Evolutionary conservation across 2,888 invertebrate genomes (phyloP).

Genomic region (Diaperis boleti): DNA sequence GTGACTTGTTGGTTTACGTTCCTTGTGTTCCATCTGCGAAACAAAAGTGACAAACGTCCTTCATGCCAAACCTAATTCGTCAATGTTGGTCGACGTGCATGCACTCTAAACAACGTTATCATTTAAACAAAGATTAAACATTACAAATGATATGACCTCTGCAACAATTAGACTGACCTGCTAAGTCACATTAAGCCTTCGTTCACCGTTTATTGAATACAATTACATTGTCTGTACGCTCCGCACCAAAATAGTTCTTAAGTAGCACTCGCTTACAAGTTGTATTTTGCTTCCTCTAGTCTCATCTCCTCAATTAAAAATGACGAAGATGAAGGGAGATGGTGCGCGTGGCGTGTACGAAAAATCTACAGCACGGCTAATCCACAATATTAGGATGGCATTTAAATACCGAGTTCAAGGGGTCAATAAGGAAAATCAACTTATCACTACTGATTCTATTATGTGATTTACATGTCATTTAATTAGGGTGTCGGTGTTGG

Average conservation of each 20-base stretch:
- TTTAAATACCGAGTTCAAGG: constrained; percentile 49
- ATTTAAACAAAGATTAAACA: constrained; percentile 66
- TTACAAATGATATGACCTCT: constrained; percentile 68
- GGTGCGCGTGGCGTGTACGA: constrained; percentile 24
- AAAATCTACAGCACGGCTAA: constrained; percentile 30
- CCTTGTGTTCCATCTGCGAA: background rate
- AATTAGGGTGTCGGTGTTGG: constrained; percentile 29
- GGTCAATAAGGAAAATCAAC: constrained; percentile 56
- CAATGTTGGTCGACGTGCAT: constrained; percentile 52
- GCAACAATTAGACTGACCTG: constrained; percentile 67
- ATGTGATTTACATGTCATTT: constrained; percentile 45
- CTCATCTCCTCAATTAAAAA: constrained; percentile 41
- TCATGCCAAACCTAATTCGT: constrained; percentile 31
- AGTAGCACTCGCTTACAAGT: constrained; percentile 47
- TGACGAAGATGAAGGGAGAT: constrained; percentile 15
- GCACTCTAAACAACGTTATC: constrained; percentile 62
- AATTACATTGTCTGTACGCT: constrained; percentile 60
- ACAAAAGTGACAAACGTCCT: constrained; percentile 24
- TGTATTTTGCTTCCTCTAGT: constrained; percentile 12
- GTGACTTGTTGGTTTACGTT: too few species aligned
- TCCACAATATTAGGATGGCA: constrained; percentile 40
- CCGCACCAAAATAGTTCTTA: constrained; percentile 54
- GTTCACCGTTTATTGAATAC: constrained; percentile 64
- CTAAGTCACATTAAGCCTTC: constrained; percentile 62
- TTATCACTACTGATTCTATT: constrained; percentile 56